These are phyloP conservation scores for Cheilosia grossa DNA, from an alignment of 2,888 invertebrate genomes.

Conservation along the genomic window DNA sequence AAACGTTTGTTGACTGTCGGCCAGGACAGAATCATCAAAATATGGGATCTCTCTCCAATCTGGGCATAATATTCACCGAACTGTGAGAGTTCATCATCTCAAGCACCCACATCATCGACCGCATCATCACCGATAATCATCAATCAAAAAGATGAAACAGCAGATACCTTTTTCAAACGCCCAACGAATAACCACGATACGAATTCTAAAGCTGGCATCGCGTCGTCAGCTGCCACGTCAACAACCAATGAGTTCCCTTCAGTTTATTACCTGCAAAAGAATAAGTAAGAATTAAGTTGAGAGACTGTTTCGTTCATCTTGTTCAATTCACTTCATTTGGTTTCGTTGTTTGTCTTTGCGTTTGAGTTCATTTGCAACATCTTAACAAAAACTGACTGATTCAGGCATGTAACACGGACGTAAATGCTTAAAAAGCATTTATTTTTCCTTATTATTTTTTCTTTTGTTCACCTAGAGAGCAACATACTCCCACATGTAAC, in stretches of 20 bases:
- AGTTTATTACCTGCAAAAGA: constrained; percentile 69
- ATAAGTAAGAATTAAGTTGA: constrained; percentile 19
- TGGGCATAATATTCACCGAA: constrained; percentile 80
- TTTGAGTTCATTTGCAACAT: constrained; percentile 41
- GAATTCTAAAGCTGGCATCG: constrained; percentile 14
- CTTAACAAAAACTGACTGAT: constrained; percentile 65
- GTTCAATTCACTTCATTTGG: constrained; percentile 13
- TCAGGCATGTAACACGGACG: constrained; percentile 46
- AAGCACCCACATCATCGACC: constrained; percentile 58
- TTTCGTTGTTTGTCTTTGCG: background rate
- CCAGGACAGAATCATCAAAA: constrained; percentile 96
- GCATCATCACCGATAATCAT: constrained; percentile 60
- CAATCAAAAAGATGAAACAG: constrained; percentile 52
- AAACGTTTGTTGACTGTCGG: constrained; percentile 96
- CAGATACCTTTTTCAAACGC: constrained; percentile 61
- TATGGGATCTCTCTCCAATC: constrained; percentile 93
- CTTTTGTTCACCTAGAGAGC: constrained; percentile 10
- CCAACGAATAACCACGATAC: constrained; percentile 67
- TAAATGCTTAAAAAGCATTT: constrained; percentile 39
- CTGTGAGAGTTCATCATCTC: constrained; percentile 65
- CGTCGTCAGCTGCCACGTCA: constrained; percentile 34
- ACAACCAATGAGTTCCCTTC: constrained; percentile 62
- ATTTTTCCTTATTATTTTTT: constrained; percentile 1
- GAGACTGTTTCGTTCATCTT: background rate
- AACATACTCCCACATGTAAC: constrained; percentile 31